These are phyloP conservation scores for Hippotragus niger DNA, from an alignment of 2,113 vertebrate species.

Conservation along the genomic window DNA sequence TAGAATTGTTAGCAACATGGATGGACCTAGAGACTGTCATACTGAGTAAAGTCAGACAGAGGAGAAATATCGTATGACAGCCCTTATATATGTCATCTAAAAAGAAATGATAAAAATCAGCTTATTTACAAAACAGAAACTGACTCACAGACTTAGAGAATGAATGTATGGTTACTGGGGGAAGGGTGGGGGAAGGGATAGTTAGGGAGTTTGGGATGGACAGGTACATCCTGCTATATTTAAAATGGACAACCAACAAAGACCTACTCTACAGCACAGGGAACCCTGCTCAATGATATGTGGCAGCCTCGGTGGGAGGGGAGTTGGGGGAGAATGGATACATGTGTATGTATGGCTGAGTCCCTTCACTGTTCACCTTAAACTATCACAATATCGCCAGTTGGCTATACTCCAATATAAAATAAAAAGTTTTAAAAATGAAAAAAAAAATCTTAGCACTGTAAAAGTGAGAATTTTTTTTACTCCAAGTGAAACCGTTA, in stretches of 20 bases:
- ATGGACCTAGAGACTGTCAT: neutral
- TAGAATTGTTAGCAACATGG: neutral
- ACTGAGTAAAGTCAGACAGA: neutral
- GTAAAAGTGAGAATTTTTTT: neutral
- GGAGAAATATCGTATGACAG: rapidly evolving
- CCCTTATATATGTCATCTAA: neutral
- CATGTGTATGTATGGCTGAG: neutral
- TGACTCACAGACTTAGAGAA: neutral
- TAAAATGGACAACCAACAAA: neutral
- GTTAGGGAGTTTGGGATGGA: neutral
- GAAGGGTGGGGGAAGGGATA: neutral
- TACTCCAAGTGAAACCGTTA: neutral
- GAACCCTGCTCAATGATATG: neutral
- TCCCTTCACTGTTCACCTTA: neutral
- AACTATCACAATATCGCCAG: neutral
- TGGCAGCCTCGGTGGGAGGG: neutral
- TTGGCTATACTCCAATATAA: neutral
- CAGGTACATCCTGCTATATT: neutral
- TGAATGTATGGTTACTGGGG: neutral
- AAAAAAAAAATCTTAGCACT: neutral
- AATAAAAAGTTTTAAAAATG: neutral
- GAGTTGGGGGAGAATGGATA: neutral
- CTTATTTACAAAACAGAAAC: neutral
- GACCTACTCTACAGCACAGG: neutral
- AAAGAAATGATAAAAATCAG: neutral